Evolutionary conservation across 2,113 vertebrate genomes (phyloP).

Genomic region (Xyliphius kryptos): DNA sequence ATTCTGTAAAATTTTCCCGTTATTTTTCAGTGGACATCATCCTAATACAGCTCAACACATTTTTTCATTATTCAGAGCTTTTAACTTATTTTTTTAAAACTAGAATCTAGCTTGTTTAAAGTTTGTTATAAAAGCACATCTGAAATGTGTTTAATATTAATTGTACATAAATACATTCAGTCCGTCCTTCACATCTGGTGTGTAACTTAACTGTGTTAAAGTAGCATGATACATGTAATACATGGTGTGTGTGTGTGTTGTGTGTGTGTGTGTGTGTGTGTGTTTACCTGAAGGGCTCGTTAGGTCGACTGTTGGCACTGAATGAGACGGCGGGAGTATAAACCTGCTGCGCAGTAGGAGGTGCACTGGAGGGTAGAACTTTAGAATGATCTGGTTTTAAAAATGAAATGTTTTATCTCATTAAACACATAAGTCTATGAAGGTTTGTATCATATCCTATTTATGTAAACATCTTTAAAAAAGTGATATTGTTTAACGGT

Average conservation of each 20-base stretch:
- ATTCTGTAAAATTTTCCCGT: no score
- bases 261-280: neutral
- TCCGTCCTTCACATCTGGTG: no score
- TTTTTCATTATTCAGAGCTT: no score
- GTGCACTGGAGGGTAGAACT: constrained; percentile 68
- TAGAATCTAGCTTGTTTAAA: no score
- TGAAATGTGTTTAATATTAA: no score
- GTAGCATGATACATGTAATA: neutral
- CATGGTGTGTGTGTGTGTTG: neutral
- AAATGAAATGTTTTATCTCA: neutral
- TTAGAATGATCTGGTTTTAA: constrained; percentile 74
- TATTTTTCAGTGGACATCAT: no score
- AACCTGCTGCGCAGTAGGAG: constrained; percentile 70
- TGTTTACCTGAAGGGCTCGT: constrained; percentile 78
- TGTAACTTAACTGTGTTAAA: no score
- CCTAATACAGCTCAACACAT: neutral
- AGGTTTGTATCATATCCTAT: no score
- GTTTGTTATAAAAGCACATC: no score
- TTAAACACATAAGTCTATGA: no score
- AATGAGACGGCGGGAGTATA: constrained; percentile 76
- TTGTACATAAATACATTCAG: no score
- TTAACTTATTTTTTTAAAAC: no score
- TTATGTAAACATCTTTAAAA: neutral
- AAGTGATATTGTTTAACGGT: neutral
- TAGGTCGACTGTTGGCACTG: constrained; percentile 58